Percentiles rank a stretch among this genome's conserved stretches.
Conservation (phyloP, 2,888 invertebrate genomes). For the Diabrotica balteata region DNA sequence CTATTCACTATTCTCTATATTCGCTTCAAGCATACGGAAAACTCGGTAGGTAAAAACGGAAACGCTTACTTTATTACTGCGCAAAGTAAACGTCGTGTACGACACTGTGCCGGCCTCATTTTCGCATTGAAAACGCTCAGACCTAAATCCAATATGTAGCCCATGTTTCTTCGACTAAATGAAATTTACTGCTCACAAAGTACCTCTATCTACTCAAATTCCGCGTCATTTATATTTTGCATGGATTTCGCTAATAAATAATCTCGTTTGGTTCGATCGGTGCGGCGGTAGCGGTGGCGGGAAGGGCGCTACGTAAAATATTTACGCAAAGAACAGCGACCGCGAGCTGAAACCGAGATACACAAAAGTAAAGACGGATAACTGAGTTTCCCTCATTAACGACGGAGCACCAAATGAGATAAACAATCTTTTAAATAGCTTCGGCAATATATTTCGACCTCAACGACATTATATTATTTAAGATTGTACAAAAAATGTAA, state of each 20-base stretch:
- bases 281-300: not conserved
- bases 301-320: not conserved
- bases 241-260: constrained; percentile 40
- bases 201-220: constrained; percentile 37
- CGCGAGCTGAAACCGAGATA: too few relatives aligned
- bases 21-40: too few relatives aligned
- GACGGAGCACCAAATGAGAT: too few relatives aligned
- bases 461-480: too few relatives aligned
- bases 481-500: too few relatives aligned
- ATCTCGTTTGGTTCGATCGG: constrained; percentile 38
- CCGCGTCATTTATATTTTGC: constrained; percentile 40
- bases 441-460: too few relatives aligned
- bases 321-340: not conserved
- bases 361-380: too few relatives aligned
- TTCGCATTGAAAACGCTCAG: constrained; percentile 6
- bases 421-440: too few relatives aligned
- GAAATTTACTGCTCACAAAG: constrained; percentile 26
- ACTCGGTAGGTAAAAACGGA: too few relatives aligned
- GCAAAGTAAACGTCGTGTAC: not conserved
- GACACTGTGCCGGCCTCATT: constrained; percentile 1
- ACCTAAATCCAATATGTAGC: constrained; percentile 13
- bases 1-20: too few relatives aligned
- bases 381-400: too few relatives aligned
- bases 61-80: too few relatives aligned
- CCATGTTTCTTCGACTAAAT: constrained; percentile 17